Evolutionary conservation across 2,113 vertebrate species (phyloP).

Genomic region (Gasterosteus nipponicus): DNA sequence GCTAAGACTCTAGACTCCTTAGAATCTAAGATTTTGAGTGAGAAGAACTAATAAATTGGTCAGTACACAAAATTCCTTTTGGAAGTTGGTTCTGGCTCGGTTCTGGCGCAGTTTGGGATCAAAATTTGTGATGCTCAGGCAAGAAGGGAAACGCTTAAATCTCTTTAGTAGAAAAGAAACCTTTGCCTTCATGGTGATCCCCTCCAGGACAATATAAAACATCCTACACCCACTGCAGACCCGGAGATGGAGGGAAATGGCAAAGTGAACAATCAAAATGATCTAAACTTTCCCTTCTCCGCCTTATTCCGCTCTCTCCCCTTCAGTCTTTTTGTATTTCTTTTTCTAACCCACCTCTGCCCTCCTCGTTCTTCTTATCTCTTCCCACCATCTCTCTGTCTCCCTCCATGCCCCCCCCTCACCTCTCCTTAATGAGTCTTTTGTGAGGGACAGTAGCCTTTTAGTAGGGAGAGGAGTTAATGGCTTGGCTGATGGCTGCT

Average conservation of each 20-base stretch:
- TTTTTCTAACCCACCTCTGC: conserved; percentile 30
- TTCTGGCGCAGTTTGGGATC: no score
- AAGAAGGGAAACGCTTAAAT: neutral
- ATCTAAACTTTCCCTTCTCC: conserved; percentile 18
- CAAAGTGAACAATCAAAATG: conserved; percentile 33
- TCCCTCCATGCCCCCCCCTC: conserved; percentile 19
- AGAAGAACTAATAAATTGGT: no score
- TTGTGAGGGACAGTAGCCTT: conserved; percentile 71
- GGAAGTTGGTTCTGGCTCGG: no score
- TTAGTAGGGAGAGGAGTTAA: conserved; percentile 67
- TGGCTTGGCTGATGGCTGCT: conserved; percentile 70
- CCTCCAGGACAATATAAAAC: neutral
- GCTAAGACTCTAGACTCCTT: no score
- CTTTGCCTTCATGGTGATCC: neutral
- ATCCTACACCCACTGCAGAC: conserved; percentile 15
- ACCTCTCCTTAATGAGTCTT: conserved; percentile 67
- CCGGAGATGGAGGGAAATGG: conserved; percentile 14
- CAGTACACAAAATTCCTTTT: no score
- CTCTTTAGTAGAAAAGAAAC: neutral
- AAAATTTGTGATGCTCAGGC: no score
- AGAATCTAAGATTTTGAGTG: no score
- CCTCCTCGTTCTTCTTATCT: conserved; percentile 16
- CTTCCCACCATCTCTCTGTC: conserved; percentile 14
- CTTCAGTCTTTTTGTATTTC: conserved; percentile 10
- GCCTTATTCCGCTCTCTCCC: conserved; percentile 6